Conservation (phyloP, 2,797 vertebrate genomes). For the Epinephelus malabaricus region DNA sequence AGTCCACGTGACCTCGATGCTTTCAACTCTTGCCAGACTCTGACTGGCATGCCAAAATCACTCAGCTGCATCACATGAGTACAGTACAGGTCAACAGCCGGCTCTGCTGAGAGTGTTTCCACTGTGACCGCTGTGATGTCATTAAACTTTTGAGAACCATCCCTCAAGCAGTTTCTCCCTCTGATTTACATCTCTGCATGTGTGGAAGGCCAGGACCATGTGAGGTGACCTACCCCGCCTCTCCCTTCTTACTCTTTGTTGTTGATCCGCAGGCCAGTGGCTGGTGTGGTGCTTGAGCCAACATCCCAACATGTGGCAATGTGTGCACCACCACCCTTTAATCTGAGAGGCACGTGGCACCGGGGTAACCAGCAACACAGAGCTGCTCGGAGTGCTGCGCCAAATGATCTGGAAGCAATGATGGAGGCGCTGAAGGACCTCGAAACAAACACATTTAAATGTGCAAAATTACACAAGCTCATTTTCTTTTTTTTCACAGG, state of each 20-base stretch:
- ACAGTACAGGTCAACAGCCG: constrained; percentile 27
- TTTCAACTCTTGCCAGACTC: constrained; percentile 57
- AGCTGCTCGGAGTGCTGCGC: neutral
- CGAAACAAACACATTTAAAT: constrained; percentile 18
- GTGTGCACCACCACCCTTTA: constrained; percentile 48
- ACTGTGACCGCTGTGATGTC: constrained; percentile 25
- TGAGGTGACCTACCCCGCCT: constrained; percentile 25
- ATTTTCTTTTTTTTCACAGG: constrained; percentile 8
- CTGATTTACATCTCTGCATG: neutral
- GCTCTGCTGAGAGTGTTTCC: constrained; percentile 33
- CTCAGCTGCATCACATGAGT: constrained; percentile 29
- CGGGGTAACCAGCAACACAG: constrained; percentile 26
- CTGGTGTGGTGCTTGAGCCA: constrained; percentile 28
- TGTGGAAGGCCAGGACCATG: constrained; percentile 10
- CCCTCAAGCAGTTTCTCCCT: constrained; percentile 12
- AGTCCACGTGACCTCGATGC: constrained; percentile 44
- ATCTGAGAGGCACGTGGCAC: constrained; percentile 55
- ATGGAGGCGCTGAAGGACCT: neutral
- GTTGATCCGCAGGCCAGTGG: constrained; percentile 13
- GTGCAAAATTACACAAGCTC: neutral
- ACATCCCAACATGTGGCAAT: constrained; percentile 57
- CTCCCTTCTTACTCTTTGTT: neutral
- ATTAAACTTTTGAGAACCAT: constrained; percentile 7
- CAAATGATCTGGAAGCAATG: constrained; percentile 36
- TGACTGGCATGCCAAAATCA: constrained; percentile 33